These are phyloP conservation scores for Protonibea diacanthus DNA, from an alignment of 2,797 vertebrate genomes.

Conservation along the genomic window DNA sequence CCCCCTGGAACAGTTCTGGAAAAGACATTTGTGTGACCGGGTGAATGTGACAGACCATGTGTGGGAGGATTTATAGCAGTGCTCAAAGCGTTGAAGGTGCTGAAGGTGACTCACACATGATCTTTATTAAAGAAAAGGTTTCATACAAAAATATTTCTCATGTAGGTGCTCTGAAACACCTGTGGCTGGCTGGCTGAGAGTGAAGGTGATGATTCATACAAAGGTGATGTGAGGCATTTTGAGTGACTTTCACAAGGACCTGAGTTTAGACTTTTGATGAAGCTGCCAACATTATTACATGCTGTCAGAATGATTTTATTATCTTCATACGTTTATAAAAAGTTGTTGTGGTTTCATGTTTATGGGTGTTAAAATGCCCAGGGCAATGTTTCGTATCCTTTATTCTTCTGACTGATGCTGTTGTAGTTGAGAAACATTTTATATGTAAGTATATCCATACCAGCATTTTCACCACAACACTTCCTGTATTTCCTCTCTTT, in stretches of 20 bases:
- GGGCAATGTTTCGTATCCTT: neutral
- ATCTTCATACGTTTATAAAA: neutral
- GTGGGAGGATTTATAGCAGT: neutral
- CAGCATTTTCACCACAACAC: neutral
- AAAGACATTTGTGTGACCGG: neutral
- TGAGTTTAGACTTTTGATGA: neutral
- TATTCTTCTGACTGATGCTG: neutral
- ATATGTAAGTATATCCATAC: neutral
- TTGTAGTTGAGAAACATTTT: neutral
- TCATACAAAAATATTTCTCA: neutral
- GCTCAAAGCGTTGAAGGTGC: neutral
- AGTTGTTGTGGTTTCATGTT: neutral
- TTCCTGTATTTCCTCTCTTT: neutral
- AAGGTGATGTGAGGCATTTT: neutral
- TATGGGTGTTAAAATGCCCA: neutral
- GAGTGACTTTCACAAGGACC: neutral
- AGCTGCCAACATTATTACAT: neutral
- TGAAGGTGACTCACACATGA: constrained; percentile 3
- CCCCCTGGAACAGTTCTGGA: neutral
- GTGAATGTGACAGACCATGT: neutral
- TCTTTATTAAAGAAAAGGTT: neutral
- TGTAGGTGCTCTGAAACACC: neutral
- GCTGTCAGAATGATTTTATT: neutral
- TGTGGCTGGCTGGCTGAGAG: neutral
- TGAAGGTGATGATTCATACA: constrained; percentile 16